These are phyloP conservation scores for Halisarca cf. caerulea DNA, from an alignment of 37 sponge, comb jelly and placozoan genomes.

Conservation along the genomic window DNA sequence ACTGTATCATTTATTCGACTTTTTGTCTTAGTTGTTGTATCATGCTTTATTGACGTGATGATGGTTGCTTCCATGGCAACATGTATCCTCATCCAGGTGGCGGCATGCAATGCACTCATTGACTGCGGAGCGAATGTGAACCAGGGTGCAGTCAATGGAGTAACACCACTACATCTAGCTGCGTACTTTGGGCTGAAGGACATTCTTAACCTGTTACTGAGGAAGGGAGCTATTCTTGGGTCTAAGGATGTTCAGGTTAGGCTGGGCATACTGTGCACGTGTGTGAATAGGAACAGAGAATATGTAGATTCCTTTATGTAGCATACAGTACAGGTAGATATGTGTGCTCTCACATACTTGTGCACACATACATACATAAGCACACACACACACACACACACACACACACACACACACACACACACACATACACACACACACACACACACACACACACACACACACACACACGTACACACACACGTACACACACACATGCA, in stretches of 20 bases:
- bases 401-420: constrained; percentile 4
- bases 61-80: too few species aligned
- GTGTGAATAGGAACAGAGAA: not conserved
- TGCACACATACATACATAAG: not conserved
- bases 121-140: constrained; percentile 57
- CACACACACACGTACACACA: constrained; percentile 29
- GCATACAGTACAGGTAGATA: not conserved
- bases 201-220: constrained; percentile 40
- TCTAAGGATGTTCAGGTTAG: constrained; percentile 48
- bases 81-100: too few species aligned
- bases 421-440: constrained; percentile 1
- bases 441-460: constrained; percentile 22
- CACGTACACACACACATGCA: constrained; percentile 22
- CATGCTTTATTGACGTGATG: too few species aligned
- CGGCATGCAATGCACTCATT: constrained; percentile 55
- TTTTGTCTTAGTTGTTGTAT: too few species aligned
- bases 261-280: not conserved
- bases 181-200: constrained; percentile 66
- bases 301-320: too few species aligned
- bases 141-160: constrained; percentile 48
- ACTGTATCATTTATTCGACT: too few species aligned
- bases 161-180: constrained; percentile 76
- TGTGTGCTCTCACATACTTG: not conserved
- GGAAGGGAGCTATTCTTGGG: constrained; percentile 33
- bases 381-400: not conserved